Evolutionary conservation across 64 coral and sea anemone species (phyloP), one percentile per base, ranked within the genome.

Genomic region (Pachyseris speciosa): DNA sequence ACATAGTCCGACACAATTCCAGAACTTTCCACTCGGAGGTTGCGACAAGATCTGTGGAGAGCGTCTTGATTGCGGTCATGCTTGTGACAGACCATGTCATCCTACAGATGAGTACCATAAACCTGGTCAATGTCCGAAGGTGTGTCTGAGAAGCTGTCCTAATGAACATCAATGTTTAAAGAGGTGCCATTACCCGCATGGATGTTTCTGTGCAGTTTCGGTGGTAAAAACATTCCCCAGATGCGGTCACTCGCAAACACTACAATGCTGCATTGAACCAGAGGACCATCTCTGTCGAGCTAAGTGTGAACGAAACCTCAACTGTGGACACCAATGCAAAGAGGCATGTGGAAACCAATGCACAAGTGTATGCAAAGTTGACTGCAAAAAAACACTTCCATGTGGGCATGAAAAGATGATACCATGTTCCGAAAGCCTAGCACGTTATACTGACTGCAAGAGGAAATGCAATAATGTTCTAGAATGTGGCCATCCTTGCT

Each of bases 401-500:
- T 93, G 91, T 58, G 73, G 36, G 4, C 83, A 93, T 58, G 55
- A 70, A 41, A 69, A 69, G n/a, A n/a, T n/a, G n/a, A n/a, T n/a
- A n/a, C n/a, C n/a, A n/a, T n/a, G n/a, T n/a, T n/a, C n/a, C n/a
- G n/a, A n/a, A n/a, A n/a, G n/a, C n/a, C n/a, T n/a, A n/a, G n/a
- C n/a, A 34, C 6, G 4, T 5, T 61, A 89, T n/a, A 27, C 37
- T 20, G 6, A 48, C 20, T 96, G 85, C 44, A 38, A 83, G 12
- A 31, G 41, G 36, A 49, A 22, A 9, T 96, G 84, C 20, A 15
- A 16, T 0, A 58, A 38, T 20, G 25, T 84, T 17, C 67, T 96
- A 27, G 26, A 89, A 1, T 96, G 94, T 75, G 77, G 61, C 30
- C 94, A 96, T 43, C 75, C 36, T 12, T 96, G 94, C 71, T 81